A percentile compares a stretch with the other conserved stretches of the same genome.
phyloP scores from a whole-genome alignment of 2,113 vertebrate species.

The Dolichallabes microphthalmus region DNA sequence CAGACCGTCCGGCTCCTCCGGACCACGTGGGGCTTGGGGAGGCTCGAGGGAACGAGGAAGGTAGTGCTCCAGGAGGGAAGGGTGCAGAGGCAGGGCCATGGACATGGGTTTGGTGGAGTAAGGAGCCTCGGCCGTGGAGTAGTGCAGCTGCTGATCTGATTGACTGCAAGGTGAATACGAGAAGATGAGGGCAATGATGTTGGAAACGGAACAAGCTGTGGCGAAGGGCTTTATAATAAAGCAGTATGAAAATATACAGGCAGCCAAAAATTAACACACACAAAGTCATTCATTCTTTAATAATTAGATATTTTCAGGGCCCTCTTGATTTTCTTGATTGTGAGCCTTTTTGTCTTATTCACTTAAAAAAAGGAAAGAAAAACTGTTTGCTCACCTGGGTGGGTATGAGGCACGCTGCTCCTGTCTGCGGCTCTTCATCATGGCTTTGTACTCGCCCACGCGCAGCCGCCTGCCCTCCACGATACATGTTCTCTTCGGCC shows the following conservation, averaged over 20 bases:
- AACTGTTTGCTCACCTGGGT: constrained; percentile 75
- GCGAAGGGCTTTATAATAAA: neutral
- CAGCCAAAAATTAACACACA: neutral
- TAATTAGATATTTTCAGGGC: neutral
- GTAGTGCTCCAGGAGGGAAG: constrained; percentile 83
- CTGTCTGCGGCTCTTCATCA: constrained; percentile 95
- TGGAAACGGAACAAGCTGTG: neutral
- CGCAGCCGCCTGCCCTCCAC: constrained; percentile 92
- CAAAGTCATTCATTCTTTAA: neutral
- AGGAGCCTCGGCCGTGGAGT: constrained; percentile 73
- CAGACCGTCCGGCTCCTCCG: constrained; percentile 55
- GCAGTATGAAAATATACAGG: neutral
- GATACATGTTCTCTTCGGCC: constrained; percentile 95
- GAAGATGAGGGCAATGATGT: neutral
- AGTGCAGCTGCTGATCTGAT: constrained; percentile 80
- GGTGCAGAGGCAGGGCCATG: constrained; percentile 75
- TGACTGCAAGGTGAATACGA: constrained; percentile 69
- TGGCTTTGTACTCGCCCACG: constrained; percentile 98
- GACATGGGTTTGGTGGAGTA: constrained; percentile 76
- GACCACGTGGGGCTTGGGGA: constrained; percentile 55
- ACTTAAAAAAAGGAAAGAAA: neutral
- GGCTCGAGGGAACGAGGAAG: constrained; percentile 75
- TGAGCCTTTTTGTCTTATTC: neutral
- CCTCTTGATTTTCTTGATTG: neutral
- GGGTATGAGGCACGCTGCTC: constrained; percentile 83